A percentile compares a stretch with the other conserved stretches of the same genome.
phyloP scores from a whole-genome alignment of 2,888 invertebrate species.

The Drosophila dives region DNA sequence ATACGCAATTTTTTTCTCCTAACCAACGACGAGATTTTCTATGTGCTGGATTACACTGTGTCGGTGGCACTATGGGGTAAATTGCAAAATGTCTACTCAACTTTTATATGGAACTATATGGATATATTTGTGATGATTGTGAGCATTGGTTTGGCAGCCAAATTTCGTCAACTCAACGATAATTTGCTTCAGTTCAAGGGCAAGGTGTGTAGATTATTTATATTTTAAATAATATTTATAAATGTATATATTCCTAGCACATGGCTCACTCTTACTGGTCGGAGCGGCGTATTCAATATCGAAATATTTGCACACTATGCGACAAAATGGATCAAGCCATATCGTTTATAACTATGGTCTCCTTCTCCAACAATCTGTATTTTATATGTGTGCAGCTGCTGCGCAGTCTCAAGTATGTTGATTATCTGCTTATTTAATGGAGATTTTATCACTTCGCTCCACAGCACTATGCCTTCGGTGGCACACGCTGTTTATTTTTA shows the following conservation, averaged over 20 bases:
- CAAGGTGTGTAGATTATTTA: slow-evolving; percentile 83
- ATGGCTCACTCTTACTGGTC: slow-evolving; percentile 85
- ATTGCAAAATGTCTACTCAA: slow-evolving; percentile 87
- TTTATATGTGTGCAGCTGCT: slow-evolving; percentile 87
- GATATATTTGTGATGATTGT: slow-evolving; percentile 91
- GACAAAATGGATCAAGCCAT: slow-evolving; percentile 86
- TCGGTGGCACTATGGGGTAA: slow-evolving; percentile 77
- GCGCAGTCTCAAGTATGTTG: slow-evolving; percentile 85
- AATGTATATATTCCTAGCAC: slow-evolving; percentile 54
- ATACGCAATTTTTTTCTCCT: slow-evolving; percentile 78
- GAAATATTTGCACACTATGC: slow-evolving; percentile 86
- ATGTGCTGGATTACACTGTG: slow-evolving; percentile 68
- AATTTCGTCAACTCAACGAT: slow-evolving; percentile 88
- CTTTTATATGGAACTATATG: slow-evolving; percentile 90
- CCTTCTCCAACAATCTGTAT: slow-evolving; percentile 87
- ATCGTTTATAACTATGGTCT: slow-evolving; percentile 86
- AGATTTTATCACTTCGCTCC: neutral
- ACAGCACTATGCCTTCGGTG: slow-evolving; percentile 82
- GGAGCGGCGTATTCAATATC: slow-evolving; percentile 86
- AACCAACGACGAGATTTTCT: slow-evolving; percentile 77
- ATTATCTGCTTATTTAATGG: neutral
- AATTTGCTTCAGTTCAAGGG: slow-evolving; percentile 85
- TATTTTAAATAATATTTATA: neutral
- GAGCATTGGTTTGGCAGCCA: slow-evolving; percentile 88
- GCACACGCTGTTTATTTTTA: slow-evolving; percentile 86